These are phyloP conservation scores for Creontiades dilutus DNA, from an alignment of 2,888 invertebrate species.

Conservation along the genomic window DNA sequence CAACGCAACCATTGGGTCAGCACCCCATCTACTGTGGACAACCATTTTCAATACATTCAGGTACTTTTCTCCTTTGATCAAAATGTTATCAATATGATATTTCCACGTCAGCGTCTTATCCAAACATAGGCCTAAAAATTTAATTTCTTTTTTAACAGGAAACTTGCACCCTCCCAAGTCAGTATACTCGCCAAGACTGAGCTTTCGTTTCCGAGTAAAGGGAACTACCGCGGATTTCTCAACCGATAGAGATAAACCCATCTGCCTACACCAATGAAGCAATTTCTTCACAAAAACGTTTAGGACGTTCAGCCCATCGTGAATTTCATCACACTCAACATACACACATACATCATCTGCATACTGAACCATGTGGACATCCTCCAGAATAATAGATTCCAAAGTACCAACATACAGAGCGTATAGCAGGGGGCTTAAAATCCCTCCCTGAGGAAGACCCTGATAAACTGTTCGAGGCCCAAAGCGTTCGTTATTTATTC, in stretches of 20 bases:
- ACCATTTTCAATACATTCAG: too few relatives aligned
- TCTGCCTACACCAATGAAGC: too few relatives aligned
- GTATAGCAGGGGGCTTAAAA: background rate
- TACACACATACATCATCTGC: slow-evolving; percentile 11
- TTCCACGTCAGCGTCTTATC: background rate
- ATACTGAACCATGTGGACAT: background rate
- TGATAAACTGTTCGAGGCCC: background rate
- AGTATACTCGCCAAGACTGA: background rate
- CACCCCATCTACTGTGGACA: background rate
- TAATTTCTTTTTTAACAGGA: background rate
- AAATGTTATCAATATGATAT: background rate
- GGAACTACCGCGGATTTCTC: background rate
- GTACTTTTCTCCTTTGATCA: background rate
- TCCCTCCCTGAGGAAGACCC: background rate
- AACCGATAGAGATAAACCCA: background rate
- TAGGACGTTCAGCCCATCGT: background rate
- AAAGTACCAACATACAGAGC: background rate
- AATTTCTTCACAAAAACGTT: background rate
- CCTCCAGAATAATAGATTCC: background rate
- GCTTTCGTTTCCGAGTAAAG: background rate
- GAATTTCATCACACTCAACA: background rate
- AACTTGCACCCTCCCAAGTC: background rate
- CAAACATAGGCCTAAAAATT: background rate
- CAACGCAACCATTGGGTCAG: background rate
- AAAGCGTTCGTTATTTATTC: background rate